Base-by-base conservation (phyloP, 2,888 invertebrate species). In the Xylocampa areola region DNA sequence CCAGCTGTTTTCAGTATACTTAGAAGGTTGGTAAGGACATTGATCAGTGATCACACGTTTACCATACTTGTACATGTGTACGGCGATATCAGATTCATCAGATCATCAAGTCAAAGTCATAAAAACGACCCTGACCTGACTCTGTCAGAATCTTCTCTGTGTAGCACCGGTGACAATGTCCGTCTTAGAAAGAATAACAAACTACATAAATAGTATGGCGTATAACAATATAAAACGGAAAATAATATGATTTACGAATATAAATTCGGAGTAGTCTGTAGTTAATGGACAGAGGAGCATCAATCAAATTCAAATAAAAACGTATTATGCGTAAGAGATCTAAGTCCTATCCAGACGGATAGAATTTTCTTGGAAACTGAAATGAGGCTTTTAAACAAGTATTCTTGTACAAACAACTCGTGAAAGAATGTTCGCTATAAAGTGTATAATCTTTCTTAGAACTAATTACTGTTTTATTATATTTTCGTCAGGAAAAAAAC, bases 381-480 rank as follows among this genome's bases (percentile, higher is more conserved):
- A 62, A 36, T 52, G 23, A 35, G 35, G n/a, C 33, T 10, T 51
- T 13, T 35, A 45, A 1, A 36, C 19, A 25, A 52, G 29, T 45
- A 45, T 29, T 47, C 25, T 27, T 45, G 30, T 32, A 10, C 10
- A 40, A 25, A 40, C 30, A 21, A 62, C 32, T 62, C 8, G 29
- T 30, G 16, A 41, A 47, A 7, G 11, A 37, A 27, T n/a, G 8
- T 29, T 23, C 35, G 32, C 33, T 25, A 7, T 14, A 27, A 27
- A 53, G 5, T 32, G 2, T 44, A 14, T 55, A 44, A 55, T 49
- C 57, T 35, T 55, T 40, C 39, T 49, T 10, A 19, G 7, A 57
- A 63, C 30, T 39, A 55, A 49, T 49, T 55, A 44, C 37, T 54
- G 43, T 49, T 44, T 52, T 55, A n/a, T 23, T 13, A 43, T 52